Base-by-base conservation (phyloP, 2,888 invertebrate genomes). In the Lomographa bimaculata region DNA sequence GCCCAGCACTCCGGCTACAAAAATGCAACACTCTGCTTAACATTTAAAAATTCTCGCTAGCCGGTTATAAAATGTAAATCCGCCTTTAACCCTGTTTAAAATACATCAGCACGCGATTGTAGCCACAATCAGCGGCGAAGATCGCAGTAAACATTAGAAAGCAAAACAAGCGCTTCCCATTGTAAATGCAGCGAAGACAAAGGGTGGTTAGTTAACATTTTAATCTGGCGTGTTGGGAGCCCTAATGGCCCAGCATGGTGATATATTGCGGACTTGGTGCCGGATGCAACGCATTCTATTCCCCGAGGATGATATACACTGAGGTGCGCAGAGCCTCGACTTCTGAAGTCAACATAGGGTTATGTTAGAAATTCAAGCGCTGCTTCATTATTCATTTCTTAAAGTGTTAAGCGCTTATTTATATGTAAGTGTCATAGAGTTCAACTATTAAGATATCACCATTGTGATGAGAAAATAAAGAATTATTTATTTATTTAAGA, bases 151-250 rank as follows among this genome's bases (percentile, higher is more conserved):
- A 65, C 65, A 70, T 71, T 64, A 64, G 61, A 62, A 57, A 54
- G 57, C 55, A 63, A 67, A 70, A 65, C 67, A 64, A 71, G 56
- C 59, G 49, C 55, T 68, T 69, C 59, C 64, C 62, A 60, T 71
- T 64, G 64, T 72, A 68, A 73, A 66, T 61, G 71, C 57, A 59
- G 64, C 46, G 65, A 73, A 75, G 71, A 72, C 68, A 76, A 69
- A 70, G 69, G 64, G 67, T 62, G 69, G 71, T 71, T 73, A 66
- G 74, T 75, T 77, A 75, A 77, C 77, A 77, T 79, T 79, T 79
- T 79, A 79, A 79, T 81, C 71, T 64, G 71, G 54, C 63, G 63
- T 67, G 67, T 71, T 60, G 57, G 62, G 60, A 50, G 60, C 55
- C 55, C 65, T 77, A 76, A 78, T 72, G 71, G 74, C 65, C 59